Base-by-base conservation (phyloP, 2,797 vertebrate species). In the Menidia menidia region DNA sequence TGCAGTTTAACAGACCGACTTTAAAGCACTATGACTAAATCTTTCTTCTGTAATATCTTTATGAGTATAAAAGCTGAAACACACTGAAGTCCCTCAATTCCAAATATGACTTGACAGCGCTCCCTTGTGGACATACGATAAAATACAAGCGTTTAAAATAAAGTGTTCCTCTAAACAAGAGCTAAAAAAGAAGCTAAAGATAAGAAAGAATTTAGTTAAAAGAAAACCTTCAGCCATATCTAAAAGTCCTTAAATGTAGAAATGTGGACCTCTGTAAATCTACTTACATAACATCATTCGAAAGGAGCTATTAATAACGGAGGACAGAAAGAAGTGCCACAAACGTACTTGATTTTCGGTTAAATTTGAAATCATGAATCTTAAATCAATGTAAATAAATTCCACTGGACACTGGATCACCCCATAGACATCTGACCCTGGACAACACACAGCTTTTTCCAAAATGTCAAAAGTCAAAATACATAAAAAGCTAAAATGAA, bases 81-180 rank as follows among this genome's bases (percentile, higher is more conserved):
- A 4, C 0, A 0, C 2, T 48, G 13, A 30, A 7, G 7, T 4
- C 11, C 12, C 8, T 54, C 0, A 58, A n/a, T 33, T 62, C 4
- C 14, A 75, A 44, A 10, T 11, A 47, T 70, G 39, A 60, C 12
- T 48, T 11, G 0, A 77, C 1, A 5, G 7, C 75, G 0, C 77
- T 68, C 82, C 77, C 86, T 87, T 68, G 77, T 81, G 89, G 73
- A 1, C 4, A 16, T 2, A 1, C 15, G 35, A 30, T 16, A 3
- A 0, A 0, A 5, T 45, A 35, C 14, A 52, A 7, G 14, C 2
- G 25, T 25, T 25, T 25, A 25, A 25, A 48, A 48, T 18, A n/a
- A 5, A 11, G 19, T 25, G 19, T 25, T 9, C 1, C 35, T 4
- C 10, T 10, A 4, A 18, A 10, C 9, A 12, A 19, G 47, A 11